Evolutionary conservation across 2,797 vertebrate species (phyloP), one percentile per base, ranked within the genome.

Genomic region (Menidia menidia): DNA sequence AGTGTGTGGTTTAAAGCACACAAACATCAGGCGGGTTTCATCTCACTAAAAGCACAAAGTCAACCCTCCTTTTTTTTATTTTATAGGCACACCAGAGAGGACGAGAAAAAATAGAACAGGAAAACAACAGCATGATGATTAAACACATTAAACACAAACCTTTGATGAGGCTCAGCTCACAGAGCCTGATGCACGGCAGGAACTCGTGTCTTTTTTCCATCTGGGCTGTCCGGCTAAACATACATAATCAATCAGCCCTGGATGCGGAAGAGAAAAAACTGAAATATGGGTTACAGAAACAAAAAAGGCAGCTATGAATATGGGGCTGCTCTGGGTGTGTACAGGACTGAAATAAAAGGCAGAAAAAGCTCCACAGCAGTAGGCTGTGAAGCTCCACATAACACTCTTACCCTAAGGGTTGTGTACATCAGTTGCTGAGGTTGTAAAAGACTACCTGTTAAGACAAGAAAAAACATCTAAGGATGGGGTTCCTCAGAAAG

Each of bases 161-260:
- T 25, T 25, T 25, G 25, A 25, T 25, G 25, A 25, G 25, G 16
- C 2, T 51, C 35, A 15, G 25, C 51, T 16, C 1, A 19, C n/a
- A 53, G 47, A 47, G n/a, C 3, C 45, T 45, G 25, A 25, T 25
- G 25, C 25, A 25, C 25, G 25, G 25, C 45, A 15, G 45, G 30
- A n/a, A n/a, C n/a, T 47, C 6, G 2, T 31, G 32, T 50, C 50
- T 14, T 50, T 67, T 18, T 63, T 63, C 35, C 15, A 39, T 19
- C 35, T 60, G n/a, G n/a, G 7, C 54, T 6, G 31, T 65, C 47
- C 52, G 53, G 45, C 58, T 53, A 16, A 50, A 63, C 53, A 67
- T 71, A 42, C 68, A 69, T 73, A 73, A 73, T 68, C 43, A 72
- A 64, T 77, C 65, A 69, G 59, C 33, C 33, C 48, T 53, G 16